Evolutionary conservation across 2,113 vertebrate genomes (phyloP).

Genomic region (Caloenas nicobarica): DNA sequence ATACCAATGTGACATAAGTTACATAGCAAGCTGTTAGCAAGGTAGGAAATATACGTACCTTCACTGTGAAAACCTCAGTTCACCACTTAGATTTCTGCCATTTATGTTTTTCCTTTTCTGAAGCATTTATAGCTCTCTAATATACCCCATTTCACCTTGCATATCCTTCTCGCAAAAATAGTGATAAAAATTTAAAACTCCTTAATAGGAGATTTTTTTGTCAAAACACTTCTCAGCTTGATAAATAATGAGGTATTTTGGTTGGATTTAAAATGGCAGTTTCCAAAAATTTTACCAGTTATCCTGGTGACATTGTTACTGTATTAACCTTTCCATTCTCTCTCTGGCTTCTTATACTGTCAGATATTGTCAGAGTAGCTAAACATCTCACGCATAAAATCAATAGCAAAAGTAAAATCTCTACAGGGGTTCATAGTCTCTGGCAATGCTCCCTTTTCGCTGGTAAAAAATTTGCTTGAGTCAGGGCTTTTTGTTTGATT

Average conservation of each 20-base stretch:
- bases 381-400: slow-evolving; percentile 51
- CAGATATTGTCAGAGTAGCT: slow-evolving; percentile 38
- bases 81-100: not conserved
- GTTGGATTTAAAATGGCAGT: not conserved
- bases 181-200: not conserved
- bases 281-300: not conserved
- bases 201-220: not conserved
- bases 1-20: rapidly evolving
- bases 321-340: slow-evolving; percentile 27
- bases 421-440: slow-evolving; percentile 29
- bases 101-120: not conserved
- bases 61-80: not conserved
- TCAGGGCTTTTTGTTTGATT: slow-evolving; percentile 10
- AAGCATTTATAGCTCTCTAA: not conserved
- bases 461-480: not conserved
- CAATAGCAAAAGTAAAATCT: slow-evolving; percentile 61
- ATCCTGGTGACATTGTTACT: slow-evolving; percentile 9
- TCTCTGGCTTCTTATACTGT: slow-evolving; percentile 38
- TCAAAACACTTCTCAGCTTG: not conserved
- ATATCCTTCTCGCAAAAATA: not conserved
- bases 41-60: not conserved
- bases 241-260: not conserved
- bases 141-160: not conserved
- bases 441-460: slow-evolving; percentile 27
- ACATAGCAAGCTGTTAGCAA: not conserved